Evolutionary conservation across 2,888 invertebrate genomes (phyloP), one percentile per base, ranked within the genome.

Genomic region (Drosophila mayaguana): DNA sequence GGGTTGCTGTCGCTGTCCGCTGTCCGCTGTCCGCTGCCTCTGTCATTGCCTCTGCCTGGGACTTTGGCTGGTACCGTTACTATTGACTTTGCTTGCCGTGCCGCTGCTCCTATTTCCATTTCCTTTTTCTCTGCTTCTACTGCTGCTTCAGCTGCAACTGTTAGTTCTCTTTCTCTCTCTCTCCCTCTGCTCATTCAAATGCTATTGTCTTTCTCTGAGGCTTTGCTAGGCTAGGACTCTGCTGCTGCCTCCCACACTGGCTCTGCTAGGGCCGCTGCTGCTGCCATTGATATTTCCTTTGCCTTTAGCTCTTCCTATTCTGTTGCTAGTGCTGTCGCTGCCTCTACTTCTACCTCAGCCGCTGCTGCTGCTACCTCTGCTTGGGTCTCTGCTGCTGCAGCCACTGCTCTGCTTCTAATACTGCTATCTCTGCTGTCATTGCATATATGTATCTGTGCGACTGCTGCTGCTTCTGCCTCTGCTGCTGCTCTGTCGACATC

Each of bases 401-500:
- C 14, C 14, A 12, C 43, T 46, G 9, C 25, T 46, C 46, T 28
- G n/a, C 25, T 46, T 9, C n/a, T 46, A 25, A 25, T 9, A 20
- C 16, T 25, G 25, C n/a, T 46, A 25, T 25, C 25, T 46, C 45
- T 16, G 45, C 22, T 22, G 22, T 45, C 45, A 25, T 25, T 46
- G 46, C 25, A 45, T 22, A 22, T 45, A 45, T 22, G 16, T 45
- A 45, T 22, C 25, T 46, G 16, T 46, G 25, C 25, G 16, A 16
- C 16, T 22, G 48, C 16, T 48, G 48, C 48, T 48, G n/a, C 22
- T 4, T 9, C 11, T 43, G 62, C 48, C 16, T 7, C 38, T 51
- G 40, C 43, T 57, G 63, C 69, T 63, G 65, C 74, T 59, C 65
- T 46, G 63, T 61, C 81, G 64, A 57, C 56, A 63, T 64, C 54